Percentiles rank a stretch among this genome's conserved stretches.
Evolutionary conservation across 2,888 invertebrate species (phyloP).

Genomic region (Standfussiana lucernea): DNA sequence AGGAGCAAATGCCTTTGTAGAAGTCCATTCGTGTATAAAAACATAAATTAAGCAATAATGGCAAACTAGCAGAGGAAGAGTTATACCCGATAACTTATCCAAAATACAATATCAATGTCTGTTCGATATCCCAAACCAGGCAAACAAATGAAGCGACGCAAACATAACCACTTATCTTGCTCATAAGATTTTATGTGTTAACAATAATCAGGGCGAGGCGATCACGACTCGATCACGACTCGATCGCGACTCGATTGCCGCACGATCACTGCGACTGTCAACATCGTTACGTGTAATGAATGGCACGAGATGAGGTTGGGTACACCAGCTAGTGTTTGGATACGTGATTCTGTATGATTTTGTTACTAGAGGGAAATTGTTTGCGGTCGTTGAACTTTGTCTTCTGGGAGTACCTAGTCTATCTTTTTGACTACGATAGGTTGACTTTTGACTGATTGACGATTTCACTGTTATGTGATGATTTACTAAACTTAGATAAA

Average conservation of each 20-base stretch:
- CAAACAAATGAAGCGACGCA: slow-evolving; percentile 37
- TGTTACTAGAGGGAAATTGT: slow-evolving; percentile 1
- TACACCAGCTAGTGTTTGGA: slow-evolving; percentile 37
- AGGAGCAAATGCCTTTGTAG: background rate
- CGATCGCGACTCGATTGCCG: slow-evolving; percentile 55
- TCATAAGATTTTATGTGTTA: slow-evolving; percentile 58
- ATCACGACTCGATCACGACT: slow-evolving; percentile 43
- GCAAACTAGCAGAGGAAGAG: slow-evolving; percentile 3
- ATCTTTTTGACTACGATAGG: background rate
- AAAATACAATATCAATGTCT: slow-evolving; percentile 12
- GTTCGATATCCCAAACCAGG: slow-evolving; percentile 17
- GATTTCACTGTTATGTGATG: background rate
- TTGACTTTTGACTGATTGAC: background rate
- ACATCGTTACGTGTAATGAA: slow-evolving; percentile 57
- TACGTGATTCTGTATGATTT: slow-evolving; percentile 26
- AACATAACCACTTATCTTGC: slow-evolving; percentile 57
- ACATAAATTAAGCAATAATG: slow-evolving; percentile 7
- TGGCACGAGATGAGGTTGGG: slow-evolving; percentile 22
- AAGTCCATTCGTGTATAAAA: background rate
- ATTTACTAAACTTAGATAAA: background rate
- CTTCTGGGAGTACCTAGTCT: background rate
- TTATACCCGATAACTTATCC: background rate
- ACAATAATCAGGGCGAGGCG: slow-evolving; percentile 53
- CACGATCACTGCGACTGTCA: slow-evolving; percentile 51
- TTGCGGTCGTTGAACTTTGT: slow-evolving; percentile 19